Evolutionary conservation across 2,888 invertebrate genomes (phyloP).

Genomic region (Agriopis leucophaearia): DNA sequence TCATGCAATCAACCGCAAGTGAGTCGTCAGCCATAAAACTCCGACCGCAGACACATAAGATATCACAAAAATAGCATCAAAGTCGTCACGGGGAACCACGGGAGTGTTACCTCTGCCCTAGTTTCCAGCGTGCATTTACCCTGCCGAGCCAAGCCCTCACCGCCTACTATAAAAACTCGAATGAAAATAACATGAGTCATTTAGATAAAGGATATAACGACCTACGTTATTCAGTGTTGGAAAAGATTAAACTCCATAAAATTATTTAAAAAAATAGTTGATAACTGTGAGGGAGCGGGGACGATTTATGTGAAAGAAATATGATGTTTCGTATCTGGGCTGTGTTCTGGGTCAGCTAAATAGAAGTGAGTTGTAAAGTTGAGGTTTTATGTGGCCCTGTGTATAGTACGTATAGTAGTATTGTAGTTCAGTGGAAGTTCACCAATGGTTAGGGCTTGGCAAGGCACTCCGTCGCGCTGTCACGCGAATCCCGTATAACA

Average conservation of each 20-base stretch:
- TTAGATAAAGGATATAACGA: constrained; percentile 36
- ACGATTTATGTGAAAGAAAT: constrained; percentile 32
- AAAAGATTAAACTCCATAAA: constrained; percentile 35
- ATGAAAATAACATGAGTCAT: constrained; percentile 44
- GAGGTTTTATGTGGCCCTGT: constrained; percentile 19
- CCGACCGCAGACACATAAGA: constrained; percentile 72
- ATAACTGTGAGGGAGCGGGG: constrained; percentile 20
- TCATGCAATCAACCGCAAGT: constrained; percentile 63
- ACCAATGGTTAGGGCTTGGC: constrained; percentile 48
- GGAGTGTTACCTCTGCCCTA: constrained; percentile 74
- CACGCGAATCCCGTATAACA: constrained; percentile 66
- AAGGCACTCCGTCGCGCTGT: constrained; percentile 53
- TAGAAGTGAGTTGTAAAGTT: constrained; percentile 21
- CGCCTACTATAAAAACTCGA: constrained; percentile 59
- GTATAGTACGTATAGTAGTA: constrained; percentile 7
- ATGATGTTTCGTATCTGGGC: constrained; percentile 18
- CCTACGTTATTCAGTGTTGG: constrained; percentile 45
- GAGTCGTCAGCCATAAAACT: constrained; percentile 68
- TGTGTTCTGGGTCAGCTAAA: constrained; percentile 21
- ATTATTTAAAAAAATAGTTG: constrained; percentile 26
- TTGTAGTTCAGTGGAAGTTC: constrained; percentile 32
- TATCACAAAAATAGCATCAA: constrained; percentile 80
- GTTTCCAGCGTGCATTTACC: constrained; percentile 66
- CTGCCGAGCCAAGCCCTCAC: constrained; percentile 55
- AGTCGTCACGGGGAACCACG: constrained; percentile 64